Evolutionary conservation across 2,888 invertebrate genomes (phyloP), one percentile per base, ranked within the genome.

Genomic region (Eristalis pertinax): DNA sequence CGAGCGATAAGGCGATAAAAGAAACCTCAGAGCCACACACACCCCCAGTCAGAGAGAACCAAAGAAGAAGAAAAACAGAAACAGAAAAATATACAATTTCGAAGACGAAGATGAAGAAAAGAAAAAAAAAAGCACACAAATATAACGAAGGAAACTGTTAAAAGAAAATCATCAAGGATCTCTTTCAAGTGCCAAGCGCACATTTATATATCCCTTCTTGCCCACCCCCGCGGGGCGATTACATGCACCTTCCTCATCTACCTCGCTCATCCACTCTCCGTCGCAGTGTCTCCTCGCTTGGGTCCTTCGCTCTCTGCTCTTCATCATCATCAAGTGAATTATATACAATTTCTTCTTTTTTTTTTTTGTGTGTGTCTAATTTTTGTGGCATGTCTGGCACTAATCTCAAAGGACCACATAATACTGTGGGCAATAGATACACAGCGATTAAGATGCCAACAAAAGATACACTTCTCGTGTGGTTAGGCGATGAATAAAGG

Each of bases 101-200:
- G 60, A 60, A 60, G 26, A 60, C 15, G 26, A 2, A 26, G 2
- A 26, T 4, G 26, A 4, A 26, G 26, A 26, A 4, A 1, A 4
- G 4, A 4, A 24, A 15, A 13, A 26, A 8, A 13, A 26, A 19
- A 4, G 26, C 50, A n/a, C n/a, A n/a, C n/a, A 19, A 32, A 38
- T 29, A 58, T 7, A 35, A 67, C n/a, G 43, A 38, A 38, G 58
- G 38, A 62, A 68, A 41, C 50, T 43, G 50, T 19, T 74, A 56
- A 50, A 50, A 74, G 65, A 69, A 80, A 80, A 56, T 50, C 74
- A 74, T 80, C 68, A 74, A 80, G 74, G 74, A 69, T 62, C 69
- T 69, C 63, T 75, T 74, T 74, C 69, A 75, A 75, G 74, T 75
- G 68, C 50, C 67, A 80, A 50, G 67, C 56, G 58, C 38, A 43